Base-by-base conservation (phyloP, 2,113 vertebrate species). In the Spermophilus dauricus region DNA sequence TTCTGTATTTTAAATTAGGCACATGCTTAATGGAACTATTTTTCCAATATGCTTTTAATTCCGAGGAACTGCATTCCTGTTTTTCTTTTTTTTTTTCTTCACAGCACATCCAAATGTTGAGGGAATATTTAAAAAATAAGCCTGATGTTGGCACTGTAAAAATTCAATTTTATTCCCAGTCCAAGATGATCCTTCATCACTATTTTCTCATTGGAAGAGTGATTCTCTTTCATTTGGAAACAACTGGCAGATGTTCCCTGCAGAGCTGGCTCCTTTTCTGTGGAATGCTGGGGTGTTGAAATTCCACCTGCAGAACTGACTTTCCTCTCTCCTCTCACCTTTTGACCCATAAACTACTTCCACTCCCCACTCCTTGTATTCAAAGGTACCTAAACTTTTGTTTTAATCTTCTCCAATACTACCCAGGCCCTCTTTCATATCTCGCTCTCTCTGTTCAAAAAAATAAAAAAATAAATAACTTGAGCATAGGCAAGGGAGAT, bases 121-220 rank as follows among this genome's bases (percentile, higher is more conserved):
- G n/a, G 45, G 61, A 96, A 30, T 85, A 73, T 96, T 98, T 96
- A 67, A 82, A 96, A 97, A 95, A 98, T 84, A 94, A 93, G 92
- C 26, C 75, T 89, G 65, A 81, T 91, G 42, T 84, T 92, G 89
- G 65, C 81, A 92, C 80, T 61, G 28, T 89, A 58, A 95, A 97
- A 98, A 95, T 58, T 73, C 80, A 92, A 63, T 95, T 86, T 97
- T 97, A 97, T 97, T 98, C 56, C 81, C 92, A 86, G 78, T 73
- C 84, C 63, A 84, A 98, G 97, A 98, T 92, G 61, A 98, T 95
- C 45, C 96, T 98, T 98, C 96, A 96, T 98, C 96, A 93, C 91
- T 96, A 81, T 93, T 98, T 96, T 65, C 85, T 98, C 97, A 93
- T 93, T 98, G 97, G 96, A 98, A 98, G 98, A 98, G 91, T 94